Conservation (phyloP, 2,888 invertebrate genomes). For the Dryocosmus kuriphilus region DNA sequence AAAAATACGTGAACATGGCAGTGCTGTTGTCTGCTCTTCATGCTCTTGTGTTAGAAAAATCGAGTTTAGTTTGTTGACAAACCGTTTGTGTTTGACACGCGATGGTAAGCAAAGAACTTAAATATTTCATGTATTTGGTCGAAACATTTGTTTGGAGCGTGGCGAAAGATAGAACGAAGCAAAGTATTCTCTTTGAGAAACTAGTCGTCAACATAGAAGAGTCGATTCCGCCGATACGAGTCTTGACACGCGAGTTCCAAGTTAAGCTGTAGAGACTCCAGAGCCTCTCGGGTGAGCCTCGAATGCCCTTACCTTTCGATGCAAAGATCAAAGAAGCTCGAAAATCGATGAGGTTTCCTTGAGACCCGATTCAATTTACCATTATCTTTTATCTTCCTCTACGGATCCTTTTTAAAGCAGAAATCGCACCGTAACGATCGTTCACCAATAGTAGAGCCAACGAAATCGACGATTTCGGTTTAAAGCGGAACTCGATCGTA, state of each 20-base stretch:
- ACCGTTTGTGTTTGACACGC: constrained; percentile 19
- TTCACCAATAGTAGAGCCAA: neutral
- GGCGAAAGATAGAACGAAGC: constrained; percentile 35
- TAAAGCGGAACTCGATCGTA: neutral
- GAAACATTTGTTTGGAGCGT: neutral
- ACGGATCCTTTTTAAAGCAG: constrained; percentile 43
- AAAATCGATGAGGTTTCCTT: constrained; percentile 64
- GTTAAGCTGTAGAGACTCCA: constrained; percentile 56
- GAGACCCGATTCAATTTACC: constrained; percentile 66
- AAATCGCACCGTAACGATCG: constrained; percentile 46
- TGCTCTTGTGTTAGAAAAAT: constrained; percentile 28
- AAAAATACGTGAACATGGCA: no score
- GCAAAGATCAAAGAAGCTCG: constrained; percentile 64
- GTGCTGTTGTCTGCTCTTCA: constrained; percentile 40
- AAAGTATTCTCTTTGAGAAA: constrained; percentile 55
- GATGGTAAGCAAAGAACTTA: constrained; percentile 29
- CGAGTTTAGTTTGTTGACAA: neutral
- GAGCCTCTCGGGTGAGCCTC: constrained; percentile 55
- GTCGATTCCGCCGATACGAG: constrained; percentile 59
- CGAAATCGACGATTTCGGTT: neutral
- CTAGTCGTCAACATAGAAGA: constrained; percentile 50
- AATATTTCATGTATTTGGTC: constrained; percentile 46
- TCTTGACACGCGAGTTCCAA: constrained; percentile 57
- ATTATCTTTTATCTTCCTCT: constrained; percentile 63
- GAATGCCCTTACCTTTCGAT: constrained; percentile 51